Base-by-base conservation (phyloP, 2,888 invertebrate species). In the Cryptocephalus moraei region DNA sequence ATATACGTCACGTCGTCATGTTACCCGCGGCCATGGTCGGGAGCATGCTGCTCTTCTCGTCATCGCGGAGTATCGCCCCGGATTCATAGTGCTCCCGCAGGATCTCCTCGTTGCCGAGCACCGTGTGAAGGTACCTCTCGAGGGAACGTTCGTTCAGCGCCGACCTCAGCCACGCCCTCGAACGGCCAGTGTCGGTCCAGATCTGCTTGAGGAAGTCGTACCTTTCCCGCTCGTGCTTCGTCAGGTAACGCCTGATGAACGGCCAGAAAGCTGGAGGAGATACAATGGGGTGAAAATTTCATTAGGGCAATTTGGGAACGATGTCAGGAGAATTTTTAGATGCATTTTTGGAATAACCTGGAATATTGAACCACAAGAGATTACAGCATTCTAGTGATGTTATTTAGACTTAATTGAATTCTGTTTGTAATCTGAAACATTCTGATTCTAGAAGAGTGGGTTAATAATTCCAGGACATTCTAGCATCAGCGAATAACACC, bases 91-190 rank as follows among this genome's bases (percentile, higher is more conserved):
- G 83, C 52, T 81, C 79, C 56, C 74, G 71, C 39, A 90, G 67
- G 33, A 81, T 70, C 36, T 65, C 61, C 32, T 76, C 76, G 66
- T 84, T 84, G 54, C 79, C 78, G 39, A 90, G 69, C 73, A 90
- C 77, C 61, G 81, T 84, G 57, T 86, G 81, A 57, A 90, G 75
- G 72, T 90, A 82, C 72, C 84, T 80, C 63, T 91, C 91, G 40
- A 96, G 74, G 0, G 92, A 90, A 59, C 88, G 80, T 68, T 96
- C 96, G 74, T 96, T 96, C 22, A 96, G 75, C 4, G 91, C 77
- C 12, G 92, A 85, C 54, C 95, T 76, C 32, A 96, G 78, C 81
- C 95, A 94, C 22, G 94, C 91, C 61, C 90, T 79, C 14, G 88
- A 88, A 59, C 87, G 78, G 11, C 92, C 92, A 44, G 81, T 75